phyloP scores from a whole-genome alignment of 2,888 invertebrate genomes.

The Drosophila anomalata region DNA sequence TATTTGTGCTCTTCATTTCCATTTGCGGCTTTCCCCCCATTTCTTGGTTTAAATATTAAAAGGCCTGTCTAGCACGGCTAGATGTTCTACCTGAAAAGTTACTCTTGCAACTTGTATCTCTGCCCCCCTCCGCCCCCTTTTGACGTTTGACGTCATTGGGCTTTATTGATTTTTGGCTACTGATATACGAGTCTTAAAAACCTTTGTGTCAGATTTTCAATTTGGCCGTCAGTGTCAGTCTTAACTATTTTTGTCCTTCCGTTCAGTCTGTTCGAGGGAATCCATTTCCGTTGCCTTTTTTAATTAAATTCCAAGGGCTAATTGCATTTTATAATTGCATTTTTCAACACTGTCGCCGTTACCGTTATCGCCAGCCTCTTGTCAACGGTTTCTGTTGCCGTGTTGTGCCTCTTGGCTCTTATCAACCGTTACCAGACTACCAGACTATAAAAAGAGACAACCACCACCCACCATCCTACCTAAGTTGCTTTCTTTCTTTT shows the following conservation, averaged over 20 bases:
- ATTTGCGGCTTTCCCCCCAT: conserved; percentile 42
- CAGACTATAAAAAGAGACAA: conserved; percentile 7
- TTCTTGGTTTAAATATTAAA: conserved; percentile 72
- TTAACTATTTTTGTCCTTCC: conserved; percentile 13
- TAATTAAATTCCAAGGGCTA: conserved; percentile 65
- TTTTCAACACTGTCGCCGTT: conserved; percentile 58
- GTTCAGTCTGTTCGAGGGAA: neutral
- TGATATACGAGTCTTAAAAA: conserved; percentile 29
- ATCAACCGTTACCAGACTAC: conserved; percentile 21
- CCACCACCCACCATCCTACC: conserved; percentile 10
- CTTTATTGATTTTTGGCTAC: conserved; percentile 61
- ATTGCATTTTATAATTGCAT: conserved; percentile 76
- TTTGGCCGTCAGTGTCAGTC: conserved; percentile 64
- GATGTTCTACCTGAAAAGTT: conserved; percentile 31
- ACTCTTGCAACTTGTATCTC: conserved; percentile 13
- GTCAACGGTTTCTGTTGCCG: conserved; percentile 9
- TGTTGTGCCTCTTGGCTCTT: conserved; percentile 27
- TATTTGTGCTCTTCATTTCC: conserved; percentile 32
- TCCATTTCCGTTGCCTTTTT: conserved; percentile 66
- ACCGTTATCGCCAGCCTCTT: conserved; percentile 22
- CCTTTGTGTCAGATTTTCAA: conserved; percentile 53
- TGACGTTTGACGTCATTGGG: conserved; percentile 39
- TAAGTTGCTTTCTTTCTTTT: conserved; percentile 7
- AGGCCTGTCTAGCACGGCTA: conserved; percentile 46
- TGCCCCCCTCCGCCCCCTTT: neutral